phyloP scores from a whole-genome alignment of 2,888 invertebrate species.

The Phyllotreta striolata region DNA sequence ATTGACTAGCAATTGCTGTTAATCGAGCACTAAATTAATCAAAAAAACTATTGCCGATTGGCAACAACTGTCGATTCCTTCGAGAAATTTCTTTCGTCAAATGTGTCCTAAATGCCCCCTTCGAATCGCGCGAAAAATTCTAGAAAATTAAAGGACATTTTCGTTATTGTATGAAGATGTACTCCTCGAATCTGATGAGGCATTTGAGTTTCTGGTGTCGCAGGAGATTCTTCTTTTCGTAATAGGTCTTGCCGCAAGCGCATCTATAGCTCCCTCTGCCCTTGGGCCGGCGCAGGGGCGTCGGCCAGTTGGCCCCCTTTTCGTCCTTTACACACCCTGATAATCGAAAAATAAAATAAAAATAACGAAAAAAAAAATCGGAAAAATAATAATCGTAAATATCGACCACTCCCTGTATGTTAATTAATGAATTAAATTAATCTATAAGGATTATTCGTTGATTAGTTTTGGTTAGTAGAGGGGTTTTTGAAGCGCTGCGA shows the following conservation, averaged over 20 bases:
- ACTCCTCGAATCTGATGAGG: constrained; percentile 38
- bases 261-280: constrained; percentile 49
- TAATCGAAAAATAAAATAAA: constrained; percentile 21
- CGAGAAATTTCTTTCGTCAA: too few species aligned
- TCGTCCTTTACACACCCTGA: too few species aligned
- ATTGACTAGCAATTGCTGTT: not conserved
- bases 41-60: too few species aligned
- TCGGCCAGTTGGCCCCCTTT: not conserved
- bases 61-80: too few species aligned
- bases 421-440: too few species aligned
- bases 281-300: constrained; percentile 47
- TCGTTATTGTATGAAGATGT: constrained; percentile 33
- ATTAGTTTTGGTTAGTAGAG: too few species aligned
- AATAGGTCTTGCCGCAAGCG: constrained; percentile 50
- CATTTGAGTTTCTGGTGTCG: constrained; percentile 51
- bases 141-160: not conserved
- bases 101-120: too few species aligned
- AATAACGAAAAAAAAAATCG: constrained; percentile 10
- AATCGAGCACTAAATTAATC: too few species aligned
- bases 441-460: too few species aligned
- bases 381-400: constrained; percentile 1
- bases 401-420: too few species aligned
- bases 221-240: constrained; percentile 52
- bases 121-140: not conserved
- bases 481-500: too few species aligned